Percentiles rank a stretch among this genome's conserved stretches.
These are phyloP conservation scores for Sebastes fasciatus DNA, from an alignment of 2,113 vertebrate genomes.

Conservation along the genomic window DNA sequence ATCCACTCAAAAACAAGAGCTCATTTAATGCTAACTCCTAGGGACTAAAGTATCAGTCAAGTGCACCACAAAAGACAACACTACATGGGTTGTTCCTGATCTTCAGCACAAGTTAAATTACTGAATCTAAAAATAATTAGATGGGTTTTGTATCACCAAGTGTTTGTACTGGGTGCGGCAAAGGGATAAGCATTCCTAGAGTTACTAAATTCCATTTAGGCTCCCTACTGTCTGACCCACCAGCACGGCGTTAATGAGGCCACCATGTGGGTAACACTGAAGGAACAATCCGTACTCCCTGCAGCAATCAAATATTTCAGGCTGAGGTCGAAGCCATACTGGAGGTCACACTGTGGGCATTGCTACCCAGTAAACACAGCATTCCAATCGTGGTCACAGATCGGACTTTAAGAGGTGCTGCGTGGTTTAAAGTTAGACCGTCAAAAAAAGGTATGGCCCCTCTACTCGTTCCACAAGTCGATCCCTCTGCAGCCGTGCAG, in stretches of 20 bases:
- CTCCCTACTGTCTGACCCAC: conserved; percentile 68
- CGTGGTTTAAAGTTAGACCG: conserved; percentile 52
- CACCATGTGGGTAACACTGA: conserved; percentile 53
- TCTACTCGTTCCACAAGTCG: conserved; percentile 23
- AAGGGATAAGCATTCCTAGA: conserved; percentile 70
- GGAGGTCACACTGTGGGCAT: conserved; percentile 40
- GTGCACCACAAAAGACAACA: background rate
- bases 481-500: conserved; percentile 54
- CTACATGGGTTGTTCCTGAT: background rate
- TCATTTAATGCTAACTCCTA: background rate
- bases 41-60: background rate
- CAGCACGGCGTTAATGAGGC: conserved; percentile 52
- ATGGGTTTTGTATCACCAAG: background rate
- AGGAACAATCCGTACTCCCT: conserved; percentile 25
- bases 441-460: conserved; percentile 24
- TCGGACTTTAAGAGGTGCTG: conserved; percentile 50
- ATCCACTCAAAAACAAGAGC: background rate
- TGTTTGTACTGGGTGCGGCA: conserved; percentile 47
- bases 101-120: background rate
- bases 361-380: conserved; percentile 57
- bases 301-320: conserved; percentile 63
- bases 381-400: conserved; percentile 41
- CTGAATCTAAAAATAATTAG: background rate
- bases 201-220: conserved; percentile 69
- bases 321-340: conserved; percentile 57